Evolutionary conservation across 2,888 invertebrate species (phyloP), one percentile per base, ranked within the genome.

Genomic region (Schizotus pectinicornis): DNA sequence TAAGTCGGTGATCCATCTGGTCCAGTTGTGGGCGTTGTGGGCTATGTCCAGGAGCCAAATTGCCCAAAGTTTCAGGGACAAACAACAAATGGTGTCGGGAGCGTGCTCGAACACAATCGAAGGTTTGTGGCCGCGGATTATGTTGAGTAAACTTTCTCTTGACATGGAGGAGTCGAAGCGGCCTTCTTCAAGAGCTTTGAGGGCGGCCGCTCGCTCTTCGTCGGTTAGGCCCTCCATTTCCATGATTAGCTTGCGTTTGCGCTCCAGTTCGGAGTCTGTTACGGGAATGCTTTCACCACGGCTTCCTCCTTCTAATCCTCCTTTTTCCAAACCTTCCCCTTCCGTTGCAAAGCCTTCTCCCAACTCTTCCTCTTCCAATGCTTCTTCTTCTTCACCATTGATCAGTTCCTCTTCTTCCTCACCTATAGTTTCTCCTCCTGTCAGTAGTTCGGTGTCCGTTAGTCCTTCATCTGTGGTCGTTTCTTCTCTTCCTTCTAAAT

Each of bases 21-120:
- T 78, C 78, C 78, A 78, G 30, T 67, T 72, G 49, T 77, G 75
- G 5, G 77, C 75, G 50, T 77, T 78, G 52, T 74, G 73, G 3
- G 77, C 74, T 43, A 78, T 75, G 63, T 78, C 75, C 13, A 75
- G 51, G 9, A 77, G 52, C 77, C 77, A 78, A 0, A 71, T 72
- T 0, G 77, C 76, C 77, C 76, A 78, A 3, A 74, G 73, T 63
- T 78, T 78, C 30, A 78, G 60, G 1, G 77, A 75, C 34, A 77
- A 64, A 54, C 77, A 78, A 47, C 78, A 78, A 8, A 77, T 72
- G 0, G 71, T 72, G 51, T 72, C 71, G 0, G 77, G 74, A 1
- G 69, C 61, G 58, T 78, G 78, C 57, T 77, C 75, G 33, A 68
- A 65, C 1, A 70, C 64, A 22, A 63, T 63, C 0, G 69, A 62